Conservation (phyloP, 1,140 invertebrate genomes). For the Nilaparvata lugens region DNA sequence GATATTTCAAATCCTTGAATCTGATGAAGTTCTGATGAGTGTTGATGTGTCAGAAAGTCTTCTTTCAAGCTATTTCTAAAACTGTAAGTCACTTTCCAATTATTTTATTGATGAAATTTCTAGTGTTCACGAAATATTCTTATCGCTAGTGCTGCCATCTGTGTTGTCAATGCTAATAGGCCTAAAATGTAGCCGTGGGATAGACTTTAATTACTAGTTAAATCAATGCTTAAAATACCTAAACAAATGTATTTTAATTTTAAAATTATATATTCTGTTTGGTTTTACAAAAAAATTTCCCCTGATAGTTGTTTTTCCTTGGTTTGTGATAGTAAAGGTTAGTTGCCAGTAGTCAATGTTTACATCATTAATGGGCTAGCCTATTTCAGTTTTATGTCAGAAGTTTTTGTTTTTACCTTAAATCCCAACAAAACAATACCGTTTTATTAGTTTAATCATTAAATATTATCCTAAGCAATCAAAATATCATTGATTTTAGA, state of each 20-base stretch:
- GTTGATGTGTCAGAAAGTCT: too few species aligned
- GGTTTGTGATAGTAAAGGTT: slow-evolving; percentile 5
- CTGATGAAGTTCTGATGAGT: too few species aligned
- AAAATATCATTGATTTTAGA: too few species aligned
- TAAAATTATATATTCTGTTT: neutral
- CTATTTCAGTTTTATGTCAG: slow-evolving; percentile 24
- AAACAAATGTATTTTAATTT: neutral
- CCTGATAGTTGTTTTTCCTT: neutral
- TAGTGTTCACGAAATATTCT: slow-evolving; percentile 12
- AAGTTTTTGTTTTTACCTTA: neutral
- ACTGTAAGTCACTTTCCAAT: too few species aligned
- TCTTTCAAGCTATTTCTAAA: too few species aligned
- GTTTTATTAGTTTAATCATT: too few species aligned
- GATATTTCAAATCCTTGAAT: too few species aligned
- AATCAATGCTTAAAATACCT: slow-evolving; percentile 17
- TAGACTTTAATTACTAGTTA: slow-evolving; percentile 24
- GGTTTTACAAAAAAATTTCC: neutral
- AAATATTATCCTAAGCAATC: too few species aligned
- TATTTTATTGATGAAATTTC: neutral
- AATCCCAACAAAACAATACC: too few species aligned
- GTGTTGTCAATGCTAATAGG: slow-evolving; percentile 58
- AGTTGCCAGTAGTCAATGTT: slow-evolving; percentile 34
- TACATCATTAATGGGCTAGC: slow-evolving; percentile 34
- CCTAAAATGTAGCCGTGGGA: slow-evolving; percentile 27
- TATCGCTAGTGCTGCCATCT: slow-evolving; percentile 44